phyloP scores from a whole-genome alignment of 2,113 vertebrate genomes.

The Halichoerus grypus region DNA sequence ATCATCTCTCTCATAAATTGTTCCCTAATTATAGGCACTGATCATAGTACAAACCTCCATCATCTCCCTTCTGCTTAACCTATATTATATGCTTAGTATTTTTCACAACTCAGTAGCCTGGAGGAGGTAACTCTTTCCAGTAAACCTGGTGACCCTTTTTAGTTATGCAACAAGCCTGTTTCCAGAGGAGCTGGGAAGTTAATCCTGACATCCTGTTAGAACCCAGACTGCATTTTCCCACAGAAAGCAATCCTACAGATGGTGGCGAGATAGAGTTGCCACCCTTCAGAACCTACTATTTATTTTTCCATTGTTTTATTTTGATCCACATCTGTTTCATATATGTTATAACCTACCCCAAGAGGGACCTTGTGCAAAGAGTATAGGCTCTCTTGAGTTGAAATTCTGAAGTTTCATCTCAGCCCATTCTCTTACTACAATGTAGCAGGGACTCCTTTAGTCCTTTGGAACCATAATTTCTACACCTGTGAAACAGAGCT shows the following conservation, averaged over 20 bases:
- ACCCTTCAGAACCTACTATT: slow-evolving; percentile 56
- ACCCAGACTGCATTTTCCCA: slow-evolving; percentile 57
- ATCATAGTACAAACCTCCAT: neutral
- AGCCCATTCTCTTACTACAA: neutral
- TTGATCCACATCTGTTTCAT: slow-evolving; percentile 77
- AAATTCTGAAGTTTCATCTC: neutral
- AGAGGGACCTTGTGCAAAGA: slow-evolving; percentile 20
- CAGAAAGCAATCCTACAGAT: slow-evolving; percentile 44
- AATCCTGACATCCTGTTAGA: slow-evolving; percentile 23
- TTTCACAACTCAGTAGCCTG: neutral
- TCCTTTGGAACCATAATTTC: neutral
- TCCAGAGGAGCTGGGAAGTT: slow-evolving; percentile 7
- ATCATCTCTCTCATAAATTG: neutral
- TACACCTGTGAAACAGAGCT: neutral
- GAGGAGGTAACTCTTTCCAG: neutral
- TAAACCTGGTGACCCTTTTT: neutral
- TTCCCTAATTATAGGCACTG: neutral
- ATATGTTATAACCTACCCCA: slow-evolving; percentile 55
- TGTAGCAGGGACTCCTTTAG: neutral
- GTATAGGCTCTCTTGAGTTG: neutral
- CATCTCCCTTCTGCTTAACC: neutral
- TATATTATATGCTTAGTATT: neutral
- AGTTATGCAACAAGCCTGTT: neutral
- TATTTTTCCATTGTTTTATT: slow-evolving; percentile 72
- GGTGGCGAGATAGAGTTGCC: neutral